Evolutionary conservation across 1,140 invertebrate genomes (phyloP), one percentile per base, ranked within the genome.

Genomic region (Berghia stephanieae): DNA sequence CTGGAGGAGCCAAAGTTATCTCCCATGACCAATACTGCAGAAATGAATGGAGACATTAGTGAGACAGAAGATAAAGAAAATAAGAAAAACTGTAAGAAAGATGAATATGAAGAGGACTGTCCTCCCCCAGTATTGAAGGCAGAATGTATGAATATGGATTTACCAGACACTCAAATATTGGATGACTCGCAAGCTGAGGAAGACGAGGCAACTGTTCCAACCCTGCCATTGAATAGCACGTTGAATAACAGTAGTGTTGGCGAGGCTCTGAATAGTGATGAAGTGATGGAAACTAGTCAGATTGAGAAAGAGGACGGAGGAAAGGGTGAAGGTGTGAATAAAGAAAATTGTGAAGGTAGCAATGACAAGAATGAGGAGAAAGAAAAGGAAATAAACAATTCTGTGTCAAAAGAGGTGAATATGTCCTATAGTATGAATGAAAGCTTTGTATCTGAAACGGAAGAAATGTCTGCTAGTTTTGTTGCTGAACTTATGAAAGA

Each of bases 351-450:
- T 24, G 49, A 38, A 10, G 38, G 3, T 8, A 1, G 21, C n/a
- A 42, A 3, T 8, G 77, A 80, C 1, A 81, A 86, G 34, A 84
- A 83, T 16, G 46, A 67, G 49, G 60, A 81, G 44, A 78, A 85
- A 60, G 78, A 70, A 27, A 75, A 78, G 40, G 72, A 68, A 46
- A 43, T 21, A 21, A 72, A 52, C 34, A 70, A 81, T 8, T 67
- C 46, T 18, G 67, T 16, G 31, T n/a, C 1, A 21, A 31, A 21
- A 49, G 40, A 16, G 55, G 72, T 40, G 44, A 70, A 31, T 38
- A n/a, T n/a, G 24, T 31, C 34, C 4, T 21, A 2, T 40, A 60
- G 40, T 2, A 75, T 83, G 78, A 67, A 44, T 49, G 57, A 79
- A 44, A 75, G 63, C 24, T 63, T 24, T 75, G 73, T 66, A 18